A percentile compares a stretch with the other conserved stretches of the same genome.
Evolutionary conservation across 2,113 vertebrate species (phyloP).

Genomic region (Chamaea fasciata): DNA sequence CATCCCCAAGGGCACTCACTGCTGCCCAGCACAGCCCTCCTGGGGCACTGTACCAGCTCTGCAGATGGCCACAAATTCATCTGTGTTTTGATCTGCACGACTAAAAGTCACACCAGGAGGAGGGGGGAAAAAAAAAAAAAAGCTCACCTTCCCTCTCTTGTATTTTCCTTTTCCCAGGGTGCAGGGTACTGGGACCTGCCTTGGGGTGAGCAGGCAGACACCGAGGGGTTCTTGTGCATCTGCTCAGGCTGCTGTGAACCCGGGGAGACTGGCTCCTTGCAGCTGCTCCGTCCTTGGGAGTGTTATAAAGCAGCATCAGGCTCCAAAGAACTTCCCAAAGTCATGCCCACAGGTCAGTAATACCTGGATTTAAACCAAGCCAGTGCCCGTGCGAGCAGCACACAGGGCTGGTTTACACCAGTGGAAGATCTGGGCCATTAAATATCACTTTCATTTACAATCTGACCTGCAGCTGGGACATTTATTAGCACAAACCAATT

Average conservation of each 20-base stretch:
- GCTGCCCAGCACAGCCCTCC: not conserved
- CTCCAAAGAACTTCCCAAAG: not conserved
- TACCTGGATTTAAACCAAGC: not conserved
- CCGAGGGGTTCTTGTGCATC: rapidly evolving
- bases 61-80: rapidly evolving
- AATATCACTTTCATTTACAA: conserved; percentile 34
- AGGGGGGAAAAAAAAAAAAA: not conserved
- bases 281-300: not conserved
- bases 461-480: not conserved
- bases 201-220: not conserved
- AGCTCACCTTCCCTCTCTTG: rapidly evolving
- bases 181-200: not conserved
- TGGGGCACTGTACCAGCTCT: not conserved
- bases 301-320: rapidly evolving
- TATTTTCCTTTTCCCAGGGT: not conserved
- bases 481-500: conserved; percentile 18
- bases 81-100: not conserved
- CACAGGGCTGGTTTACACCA: not conserved
- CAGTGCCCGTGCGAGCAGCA: rapidly evolving
- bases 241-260: not conserved
- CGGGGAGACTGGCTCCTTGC: not conserved
- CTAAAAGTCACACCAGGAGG: rapidly evolving
- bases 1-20: not conserved
- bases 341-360: not conserved
- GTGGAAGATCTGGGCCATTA: not conserved